These are phyloP conservation scores for Rhinogobio ventralis DNA, from an alignment of 2,797 vertebrate genomes.

Conservation along the genomic window DNA sequence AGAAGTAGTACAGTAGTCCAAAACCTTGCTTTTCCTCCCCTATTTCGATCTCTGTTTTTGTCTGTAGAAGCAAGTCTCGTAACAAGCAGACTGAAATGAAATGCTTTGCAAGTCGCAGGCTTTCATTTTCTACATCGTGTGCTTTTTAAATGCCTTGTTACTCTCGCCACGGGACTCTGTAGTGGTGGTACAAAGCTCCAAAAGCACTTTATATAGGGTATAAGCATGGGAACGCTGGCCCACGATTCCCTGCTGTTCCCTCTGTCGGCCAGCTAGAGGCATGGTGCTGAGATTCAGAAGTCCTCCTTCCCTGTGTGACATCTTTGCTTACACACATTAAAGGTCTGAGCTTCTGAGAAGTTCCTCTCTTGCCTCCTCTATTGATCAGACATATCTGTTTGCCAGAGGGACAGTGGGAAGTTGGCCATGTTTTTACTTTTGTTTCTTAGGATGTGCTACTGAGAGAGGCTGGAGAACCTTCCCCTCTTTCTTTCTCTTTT, in stretches of 20 bases:
- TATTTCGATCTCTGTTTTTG: not conserved
- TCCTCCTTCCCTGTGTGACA: slow-evolving; percentile 22
- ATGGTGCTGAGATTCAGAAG: slow-evolving; percentile 36
- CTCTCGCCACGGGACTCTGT: slow-evolving; percentile 45
- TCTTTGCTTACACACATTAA: slow-evolving; percentile 45
- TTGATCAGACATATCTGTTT: slow-evolving; percentile 74
- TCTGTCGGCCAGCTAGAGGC: slow-evolving; percentile 25
- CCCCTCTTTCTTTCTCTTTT: not conserved
- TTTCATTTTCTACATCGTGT: slow-evolving; percentile 61
- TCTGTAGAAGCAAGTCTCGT: not conserved
- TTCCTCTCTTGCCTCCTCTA: slow-evolving; percentile 61
- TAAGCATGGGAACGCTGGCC: slow-evolving; percentile 54
- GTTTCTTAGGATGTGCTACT: slow-evolving; percentile 55
- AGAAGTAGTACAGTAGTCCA: not conserved
- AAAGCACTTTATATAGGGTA: slow-evolving; percentile 61
- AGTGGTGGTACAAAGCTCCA: slow-evolving; percentile 60
- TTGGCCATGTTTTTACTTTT: slow-evolving; percentile 66
- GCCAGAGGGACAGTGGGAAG: slow-evolving; percentile 72
- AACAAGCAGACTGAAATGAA: slow-evolving; percentile 16
- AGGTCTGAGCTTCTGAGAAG: slow-evolving; percentile 46
- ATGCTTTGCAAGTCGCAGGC: slow-evolving; percentile 40
- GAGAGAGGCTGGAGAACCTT: slow-evolving; percentile 7
- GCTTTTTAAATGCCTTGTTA: slow-evolving; percentile 60
- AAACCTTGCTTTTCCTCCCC: slow-evolving; percentile 2
- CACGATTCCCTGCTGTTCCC: slow-evolving; percentile 57